A percentile compares a stretch with the other conserved stretches of the same genome.
Conservation (phyloP, 2,888 invertebrate species). For the Dolomedes plantarius region DNA sequence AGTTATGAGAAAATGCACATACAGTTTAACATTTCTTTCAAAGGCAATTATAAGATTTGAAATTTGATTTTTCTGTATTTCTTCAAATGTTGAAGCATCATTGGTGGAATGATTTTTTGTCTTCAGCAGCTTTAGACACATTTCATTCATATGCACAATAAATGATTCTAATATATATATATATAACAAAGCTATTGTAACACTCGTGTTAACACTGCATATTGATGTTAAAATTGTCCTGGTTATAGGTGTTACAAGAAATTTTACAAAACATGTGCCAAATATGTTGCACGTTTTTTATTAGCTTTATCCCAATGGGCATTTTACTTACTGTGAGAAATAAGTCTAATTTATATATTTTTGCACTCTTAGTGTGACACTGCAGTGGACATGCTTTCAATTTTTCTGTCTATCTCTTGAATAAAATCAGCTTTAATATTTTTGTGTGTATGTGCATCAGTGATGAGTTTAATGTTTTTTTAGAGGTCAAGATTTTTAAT, state of each 20-base stretch:
- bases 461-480: too few species aligned
- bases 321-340: background rate
- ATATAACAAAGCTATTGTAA: background rate
- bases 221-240: conserved; percentile 40
- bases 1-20: background rate
- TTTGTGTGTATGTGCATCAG: too few species aligned
- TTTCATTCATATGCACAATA: background rate
- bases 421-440: too few species aligned
- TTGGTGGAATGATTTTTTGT: background rate
- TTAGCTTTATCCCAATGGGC: conserved; percentile 6
- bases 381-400: background rate
- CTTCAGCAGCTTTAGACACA: background rate
- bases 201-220: conserved; percentile 28
- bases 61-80: background rate
- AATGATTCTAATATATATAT: too few species aligned
- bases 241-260: conserved; percentile 12
- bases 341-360: background rate
- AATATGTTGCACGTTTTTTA: conserved; percentile 39
- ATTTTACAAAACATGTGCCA: conserved; percentile 40
- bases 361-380: background rate
- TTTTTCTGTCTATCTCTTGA: too few species aligned
- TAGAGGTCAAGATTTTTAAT: too few species aligned
- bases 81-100: background rate
- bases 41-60: too few species aligned
- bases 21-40: background rate